Evolutionary conservation across 1,140 invertebrate genomes (phyloP).

Genomic region (Scaptomyza graminum): DNA sequence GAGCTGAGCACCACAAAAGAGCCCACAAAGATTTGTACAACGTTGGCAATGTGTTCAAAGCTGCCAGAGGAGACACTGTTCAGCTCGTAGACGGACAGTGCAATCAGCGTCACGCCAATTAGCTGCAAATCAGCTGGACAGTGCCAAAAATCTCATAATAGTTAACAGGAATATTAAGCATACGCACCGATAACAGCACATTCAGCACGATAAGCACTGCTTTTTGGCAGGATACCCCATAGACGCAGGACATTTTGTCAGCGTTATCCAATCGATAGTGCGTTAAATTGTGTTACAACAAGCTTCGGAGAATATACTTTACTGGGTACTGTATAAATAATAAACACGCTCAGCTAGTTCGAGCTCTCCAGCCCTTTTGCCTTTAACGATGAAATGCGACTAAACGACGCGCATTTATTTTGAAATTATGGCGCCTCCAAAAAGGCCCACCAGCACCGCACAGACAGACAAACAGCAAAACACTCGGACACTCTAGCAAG

Average conservation of each 20-base stretch:
- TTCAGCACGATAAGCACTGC: constrained; percentile 68
- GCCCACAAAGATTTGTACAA: constrained; percentile 79
- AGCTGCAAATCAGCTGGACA: constrained; percentile 45
- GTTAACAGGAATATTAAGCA: constrained; percentile 40
- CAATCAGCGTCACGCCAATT: constrained; percentile 75
- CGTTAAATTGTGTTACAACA: constrained; percentile 52
- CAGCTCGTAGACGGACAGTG: constrained; percentile 72
- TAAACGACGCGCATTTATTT: constrained; percentile 67
- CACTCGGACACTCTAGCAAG: constrained; percentile 18
- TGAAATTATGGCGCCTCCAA: constrained; percentile 69
- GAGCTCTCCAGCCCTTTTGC: constrained; percentile 58
- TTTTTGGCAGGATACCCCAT: constrained; percentile 63
- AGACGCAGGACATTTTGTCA: constrained; percentile 54
- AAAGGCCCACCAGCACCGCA: constrained; percentile 31
- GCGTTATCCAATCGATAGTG: constrained; percentile 61
- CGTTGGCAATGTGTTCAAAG: constrained; percentile 76
- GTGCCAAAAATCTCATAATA: not conserved
- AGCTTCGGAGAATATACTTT: constrained; percentile 2
- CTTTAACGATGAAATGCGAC: constrained; percentile 67
- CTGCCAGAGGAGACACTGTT: constrained; percentile 74
- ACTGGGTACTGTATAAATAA: constrained; percentile 14
- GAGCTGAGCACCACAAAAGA: constrained; percentile 78
- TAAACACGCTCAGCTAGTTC: constrained; percentile 28
- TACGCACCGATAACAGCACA: constrained; percentile 78
- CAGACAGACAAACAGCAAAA: not conserved